phyloP scores from a whole-genome alignment of 1,140 invertebrate genomes.

The Macrotrachela quadricornifera region DNA sequence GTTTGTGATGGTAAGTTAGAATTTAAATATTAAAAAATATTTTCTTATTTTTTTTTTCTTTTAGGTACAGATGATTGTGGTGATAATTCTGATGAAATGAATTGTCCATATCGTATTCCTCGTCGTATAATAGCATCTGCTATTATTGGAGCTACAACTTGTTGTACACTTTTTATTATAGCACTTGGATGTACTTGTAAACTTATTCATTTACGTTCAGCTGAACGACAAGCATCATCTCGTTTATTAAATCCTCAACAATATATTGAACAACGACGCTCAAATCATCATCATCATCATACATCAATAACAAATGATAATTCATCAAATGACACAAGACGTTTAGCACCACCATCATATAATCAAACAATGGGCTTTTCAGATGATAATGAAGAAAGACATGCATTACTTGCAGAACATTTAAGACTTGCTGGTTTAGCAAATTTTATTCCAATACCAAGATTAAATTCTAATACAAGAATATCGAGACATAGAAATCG shows the following conservation, averaged over 20 bases:
- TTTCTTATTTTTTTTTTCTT: no score
- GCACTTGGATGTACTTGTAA: slow-evolving; percentile 34
- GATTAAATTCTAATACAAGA: no score
- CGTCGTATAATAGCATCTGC: slow-evolving; percentile 33
- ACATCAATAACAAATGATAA: no score
- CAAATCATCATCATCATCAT: no score
- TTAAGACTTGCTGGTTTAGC: neutral
- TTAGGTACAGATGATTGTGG: slow-evolving; percentile 43
- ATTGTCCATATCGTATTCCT: slow-evolving; percentile 19
- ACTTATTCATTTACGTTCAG: slow-evolving; percentile 20
- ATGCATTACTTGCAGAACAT: neutral
- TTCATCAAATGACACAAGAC: slow-evolving; percentile 8
- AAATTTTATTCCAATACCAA: no score
- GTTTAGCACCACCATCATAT: slow-evolving; percentile 20
- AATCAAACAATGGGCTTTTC: slow-evolving; percentile 23
- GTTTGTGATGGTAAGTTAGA: slow-evolving; percentile 43
- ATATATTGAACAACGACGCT: neutral
- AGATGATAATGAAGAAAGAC: slow-evolving; percentile 16
- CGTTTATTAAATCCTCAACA: neutral
- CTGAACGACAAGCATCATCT: neutral
- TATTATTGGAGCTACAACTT: slow-evolving; percentile 33
- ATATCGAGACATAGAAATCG: no score
- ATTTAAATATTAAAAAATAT: no score
- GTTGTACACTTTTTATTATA: slow-evolving; percentile 33
- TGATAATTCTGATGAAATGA: slow-evolving; percentile 52